These are phyloP conservation scores for Actias luna DNA, from an alignment of 2,888 invertebrate genomes.

Conservation along the genomic window DNA sequence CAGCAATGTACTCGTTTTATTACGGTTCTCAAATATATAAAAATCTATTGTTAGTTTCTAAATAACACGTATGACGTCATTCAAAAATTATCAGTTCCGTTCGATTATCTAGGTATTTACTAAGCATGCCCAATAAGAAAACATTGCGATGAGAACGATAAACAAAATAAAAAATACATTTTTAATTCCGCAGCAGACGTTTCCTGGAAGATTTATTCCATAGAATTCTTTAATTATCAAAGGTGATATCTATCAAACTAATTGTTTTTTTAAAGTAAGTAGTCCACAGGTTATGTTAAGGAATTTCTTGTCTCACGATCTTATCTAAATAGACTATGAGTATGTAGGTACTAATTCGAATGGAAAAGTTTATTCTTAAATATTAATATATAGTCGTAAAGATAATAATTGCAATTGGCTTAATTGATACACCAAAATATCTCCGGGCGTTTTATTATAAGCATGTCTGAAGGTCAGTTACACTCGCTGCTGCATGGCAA, in stretches of 20 bases:
- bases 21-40: too few species aligned
- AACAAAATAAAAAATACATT: not conserved
- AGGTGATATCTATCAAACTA: not conserved
- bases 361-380: not conserved
- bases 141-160: not conserved
- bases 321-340: not conserved
- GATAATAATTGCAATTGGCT: constrained; percentile 14
- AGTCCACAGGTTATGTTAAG: not conserved
- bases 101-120: not conserved
- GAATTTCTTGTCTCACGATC: not conserved
- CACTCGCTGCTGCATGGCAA: constrained; percentile 34
- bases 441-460: constrained; percentile 12
- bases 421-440: constrained; percentile 16
- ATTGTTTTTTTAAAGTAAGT: not conserved
- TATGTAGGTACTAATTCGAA: not conserved
- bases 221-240: not conserved
- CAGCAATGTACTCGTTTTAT: too few species aligned
- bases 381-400: not conserved
- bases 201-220: not conserved
- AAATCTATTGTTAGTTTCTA: too few species aligned
- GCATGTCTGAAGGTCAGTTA: constrained; percentile 32
- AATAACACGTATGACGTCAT: too few species aligned
- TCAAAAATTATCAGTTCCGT: not conserved
- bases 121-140: not conserved
- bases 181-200: not conserved